Base-by-base conservation (phyloP, 2,797 vertebrate genomes). In the Parauchenoglanis ngamensis region DNA sequence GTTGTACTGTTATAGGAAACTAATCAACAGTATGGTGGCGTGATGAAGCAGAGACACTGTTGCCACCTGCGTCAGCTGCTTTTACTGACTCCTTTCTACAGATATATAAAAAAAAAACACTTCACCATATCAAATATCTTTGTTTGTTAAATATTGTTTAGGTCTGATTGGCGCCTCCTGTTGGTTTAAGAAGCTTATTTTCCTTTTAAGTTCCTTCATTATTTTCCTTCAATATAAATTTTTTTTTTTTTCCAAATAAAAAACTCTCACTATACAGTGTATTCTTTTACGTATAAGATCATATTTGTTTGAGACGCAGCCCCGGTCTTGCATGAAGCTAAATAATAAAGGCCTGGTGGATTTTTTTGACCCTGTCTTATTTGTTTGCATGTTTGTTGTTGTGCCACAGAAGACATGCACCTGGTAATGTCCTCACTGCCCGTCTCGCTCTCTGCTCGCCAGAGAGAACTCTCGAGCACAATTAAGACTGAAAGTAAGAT, bases 361-460 rank as follows among this genome's bases (percentile, higher is more conserved):
- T 28, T 61, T 73, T 11, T 28, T 57, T 84, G 31, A 80, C 78
- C 56, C 80, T 28, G 7, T 76, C 44, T 4, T 86, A 56, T 86
- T 86, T 86, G 59, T 83, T 83, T 17, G 94, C 95, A 96, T 96
- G 94, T 95, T 95, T 93, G 95, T 95, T 93, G 95, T 83, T 96
- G 92, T 91, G 93, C 95, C 94, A 94, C 95, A 96, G 95, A 96
- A 93, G 95, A 96, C 93, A 94, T 95, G 92, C 96, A 96, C 95
- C 95, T 96, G 95, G 96, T 96, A 93, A 96, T 96, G 96, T 95
- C 95, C 93, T 95, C 96, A 95, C 96, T 96, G 93, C 95, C 96
- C 92, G 95, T 95, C 93, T 96, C 95, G 94, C 96, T 96, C 94
- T 95, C 95, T 95, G 93, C 95, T 93, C 95, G 96, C 94, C 96